Conservation (phyloP, 2,888 invertebrate genomes). For the Ophioninae sp. region DNA sequence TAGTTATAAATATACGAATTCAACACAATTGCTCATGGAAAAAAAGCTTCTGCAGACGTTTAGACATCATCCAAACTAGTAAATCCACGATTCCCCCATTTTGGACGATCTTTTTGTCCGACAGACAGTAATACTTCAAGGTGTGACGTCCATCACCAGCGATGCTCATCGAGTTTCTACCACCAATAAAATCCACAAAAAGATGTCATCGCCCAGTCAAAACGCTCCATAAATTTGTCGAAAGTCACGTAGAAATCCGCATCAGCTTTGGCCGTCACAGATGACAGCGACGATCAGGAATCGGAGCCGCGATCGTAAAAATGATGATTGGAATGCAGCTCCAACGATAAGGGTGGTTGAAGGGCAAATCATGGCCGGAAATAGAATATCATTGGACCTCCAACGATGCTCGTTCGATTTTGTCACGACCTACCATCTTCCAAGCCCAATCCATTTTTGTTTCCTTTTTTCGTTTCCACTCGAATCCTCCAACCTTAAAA, state of each 20-base stretch:
- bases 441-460: not conserved
- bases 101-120: too few species aligned
- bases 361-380: constrained; percentile 10
- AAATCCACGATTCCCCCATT: too few species aligned
- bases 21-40: too few species aligned
- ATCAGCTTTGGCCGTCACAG: not conserved
- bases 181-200: too few species aligned
- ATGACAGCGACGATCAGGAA: not conserved
- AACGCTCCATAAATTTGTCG: too few species aligned
- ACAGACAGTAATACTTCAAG: too few species aligned
- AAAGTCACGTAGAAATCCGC: not conserved
- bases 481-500: not conserved
- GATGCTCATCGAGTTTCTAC: too few species aligned
- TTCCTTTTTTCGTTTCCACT: constrained; percentile 2
- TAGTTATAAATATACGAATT: too few species aligned
- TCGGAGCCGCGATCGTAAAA: not conserved
- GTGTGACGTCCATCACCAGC: too few species aligned
- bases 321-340: not conserved
- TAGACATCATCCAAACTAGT: too few species aligned
- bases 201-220: too few species aligned
- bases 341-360: not conserved
- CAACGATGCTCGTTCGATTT: constrained; percentile 1
- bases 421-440: not conserved
- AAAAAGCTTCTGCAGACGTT: too few species aligned
- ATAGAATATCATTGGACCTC: constrained; percentile 1